Conservation (phyloP, 2,797 vertebrate genomes). For the Cyclopterus lumpus region DNA sequence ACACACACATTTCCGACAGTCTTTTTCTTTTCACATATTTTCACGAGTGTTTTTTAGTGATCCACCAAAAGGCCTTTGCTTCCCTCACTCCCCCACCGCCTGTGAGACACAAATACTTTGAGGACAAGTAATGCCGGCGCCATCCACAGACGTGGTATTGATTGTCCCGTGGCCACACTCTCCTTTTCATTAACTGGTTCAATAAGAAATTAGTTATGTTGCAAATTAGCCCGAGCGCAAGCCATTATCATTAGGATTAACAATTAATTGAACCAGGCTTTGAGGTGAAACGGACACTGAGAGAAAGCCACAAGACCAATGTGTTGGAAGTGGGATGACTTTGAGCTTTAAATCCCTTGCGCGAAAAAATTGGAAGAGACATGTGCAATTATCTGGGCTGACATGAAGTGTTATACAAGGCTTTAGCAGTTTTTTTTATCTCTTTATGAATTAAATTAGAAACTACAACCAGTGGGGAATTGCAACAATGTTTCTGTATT, state of each 20-base stretch:
- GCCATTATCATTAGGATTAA: conserved; percentile 72
- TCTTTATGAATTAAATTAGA: conserved; percentile 64
- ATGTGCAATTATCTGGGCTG: conserved; percentile 58
- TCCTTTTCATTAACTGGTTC: conserved; percentile 70
- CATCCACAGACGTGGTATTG: conserved; percentile 61
- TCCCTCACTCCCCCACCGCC: conserved; percentile 14
- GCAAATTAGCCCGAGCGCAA: conserved; percentile 56
- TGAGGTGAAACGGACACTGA: conserved; percentile 52
- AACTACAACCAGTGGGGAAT: conserved; percentile 36
- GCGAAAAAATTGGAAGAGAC: conserved; percentile 29
- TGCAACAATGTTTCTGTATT: conserved; percentile 10
- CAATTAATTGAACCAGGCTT: conserved; percentile 65
- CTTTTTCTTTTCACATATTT: neutral
- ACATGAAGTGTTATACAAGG: conserved; percentile 48
- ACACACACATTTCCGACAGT: neutral
- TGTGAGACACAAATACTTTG: conserved; percentile 37
- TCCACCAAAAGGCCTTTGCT: conserved; percentile 13
- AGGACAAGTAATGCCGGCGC: conserved; percentile 63
- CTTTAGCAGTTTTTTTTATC: conserved; percentile 61
- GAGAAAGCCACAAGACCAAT: conserved; percentile 27
- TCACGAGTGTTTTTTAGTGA: conserved; percentile 20
- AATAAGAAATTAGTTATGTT: conserved; percentile 72
- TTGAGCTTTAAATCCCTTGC: conserved; percentile 57
- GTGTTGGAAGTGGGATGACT: conserved; percentile 41
- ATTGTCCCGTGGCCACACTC: conserved; percentile 62